These are phyloP conservation scores for Enteromius radiatus DNA, from an alignment of 2,797 vertebrate species.

Conservation along the genomic window DNA sequence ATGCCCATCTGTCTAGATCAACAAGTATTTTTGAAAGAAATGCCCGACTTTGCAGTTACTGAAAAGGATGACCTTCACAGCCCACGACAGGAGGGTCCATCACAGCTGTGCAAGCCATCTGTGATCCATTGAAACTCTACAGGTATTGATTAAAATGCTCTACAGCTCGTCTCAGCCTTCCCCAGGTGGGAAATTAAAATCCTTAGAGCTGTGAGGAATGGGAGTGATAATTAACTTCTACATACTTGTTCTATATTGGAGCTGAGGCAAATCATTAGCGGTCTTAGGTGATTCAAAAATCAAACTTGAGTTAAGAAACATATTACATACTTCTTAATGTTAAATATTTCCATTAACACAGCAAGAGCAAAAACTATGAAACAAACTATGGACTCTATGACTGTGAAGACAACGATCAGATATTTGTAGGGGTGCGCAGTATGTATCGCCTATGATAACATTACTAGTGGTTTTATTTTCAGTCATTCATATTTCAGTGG, in stretches of 20 bases:
- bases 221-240: constrained; percentile 13
- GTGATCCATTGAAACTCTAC: constrained; percentile 55
- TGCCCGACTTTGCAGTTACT: constrained; percentile 23
- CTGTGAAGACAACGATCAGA: background rate
- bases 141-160: constrained; percentile 64
- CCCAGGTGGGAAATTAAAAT: constrained; percentile 62
- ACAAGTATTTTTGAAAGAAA: constrained; percentile 5
- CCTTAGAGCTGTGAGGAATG: constrained; percentile 36
- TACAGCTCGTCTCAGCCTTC: constrained; percentile 38
- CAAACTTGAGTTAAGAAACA: background rate
- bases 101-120: constrained; percentile 57
- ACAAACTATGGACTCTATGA: background rate
- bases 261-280: background rate
- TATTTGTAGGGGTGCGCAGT: background rate
- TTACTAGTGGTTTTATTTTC: background rate
- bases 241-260: constrained; percentile 7
- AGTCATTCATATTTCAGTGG: background rate
- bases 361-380: background rate
- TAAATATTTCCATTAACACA: background rate
- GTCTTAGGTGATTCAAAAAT: background rate
- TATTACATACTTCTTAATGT: background rate
- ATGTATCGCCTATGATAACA: background rate
- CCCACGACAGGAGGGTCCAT: constrained; percentile 46
- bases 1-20: background rate
- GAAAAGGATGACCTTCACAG: constrained; percentile 51